Evolutionary conservation across 2,797 vertebrate species (phyloP), one percentile per base, ranked within the genome.

Genomic region (Limosa lapponica): DNA sequence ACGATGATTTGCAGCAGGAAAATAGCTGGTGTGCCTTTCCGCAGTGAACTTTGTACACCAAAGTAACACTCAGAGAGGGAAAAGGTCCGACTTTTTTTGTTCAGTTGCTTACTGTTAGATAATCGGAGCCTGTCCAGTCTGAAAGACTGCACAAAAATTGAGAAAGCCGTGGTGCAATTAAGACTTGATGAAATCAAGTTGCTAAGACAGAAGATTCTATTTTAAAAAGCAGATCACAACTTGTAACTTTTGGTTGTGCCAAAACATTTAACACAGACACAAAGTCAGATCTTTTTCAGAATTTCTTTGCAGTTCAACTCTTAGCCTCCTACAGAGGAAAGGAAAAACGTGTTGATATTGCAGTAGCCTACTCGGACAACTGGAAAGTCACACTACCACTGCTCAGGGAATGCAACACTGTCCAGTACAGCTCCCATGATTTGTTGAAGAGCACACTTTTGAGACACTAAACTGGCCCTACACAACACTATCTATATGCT

Each of bases 381-480:
- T 17, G 39, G 46, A 13, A 95, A 73, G 66, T 70, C 49, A 69
- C 64, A 57, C 20, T 30, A 16, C 20, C 22, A 9, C 66, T 28
- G 49, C 7, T 58, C 66, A 69, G 79, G 75, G 73, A 96, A 89
- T 20, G 48, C 61, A 84, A 16, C 46, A 41, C 15, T 32, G 49
- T 52, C 72, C 32, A 27, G 44, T 8, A 49, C 58, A 67, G 52
- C 62, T 75, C 48, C 44, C n/a, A 13, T 3, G 44, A 54, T 28
- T 75, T 6, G 2, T 34, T 86, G 6, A 51, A 71, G 20, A 65
- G 28, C 66, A 24, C 0, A 2, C 0, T 25, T 51, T 30, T 37
- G 75, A 83, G 66, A 74, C n/a, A 66, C 34, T 32, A 8, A 77
- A 36, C 59, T 37, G 41, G 24, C 59, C 82, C 73, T 43, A 57